Percentiles rank a stretch among this genome's conserved stretches.
phyloP scores from a whole-genome alignment of 2,113 vertebrate species.

The Lasiurus borealis region DNA sequence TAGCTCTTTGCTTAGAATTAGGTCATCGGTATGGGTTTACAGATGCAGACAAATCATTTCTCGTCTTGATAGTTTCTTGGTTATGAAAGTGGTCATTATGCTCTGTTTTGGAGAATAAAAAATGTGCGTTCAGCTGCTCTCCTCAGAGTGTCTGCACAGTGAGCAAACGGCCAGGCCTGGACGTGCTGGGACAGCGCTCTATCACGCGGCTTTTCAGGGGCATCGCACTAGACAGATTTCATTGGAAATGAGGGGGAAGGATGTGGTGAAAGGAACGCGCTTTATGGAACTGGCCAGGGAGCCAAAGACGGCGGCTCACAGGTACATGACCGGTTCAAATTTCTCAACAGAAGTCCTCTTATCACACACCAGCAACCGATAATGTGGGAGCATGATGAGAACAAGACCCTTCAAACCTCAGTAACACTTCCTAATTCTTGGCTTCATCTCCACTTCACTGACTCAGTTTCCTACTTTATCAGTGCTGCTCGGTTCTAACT shows the following conservation, averaged over 20 bases:
- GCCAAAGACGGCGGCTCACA: neutral
- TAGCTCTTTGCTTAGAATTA: conserved; percentile 2
- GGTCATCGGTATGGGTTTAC: neutral
- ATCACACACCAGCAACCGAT: neutral
- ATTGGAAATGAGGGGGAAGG: neutral
- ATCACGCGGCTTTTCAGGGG: neutral
- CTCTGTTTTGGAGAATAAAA: conserved; percentile 36
- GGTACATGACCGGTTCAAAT: neutral
- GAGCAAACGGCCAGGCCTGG: neutral
- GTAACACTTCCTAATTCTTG: neutral
- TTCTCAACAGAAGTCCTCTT: neutral
- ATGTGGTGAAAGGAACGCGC: neutral
- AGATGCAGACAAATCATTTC: neutral
- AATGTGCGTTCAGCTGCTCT: neutral
- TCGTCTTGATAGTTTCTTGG: conserved; percentile 19
- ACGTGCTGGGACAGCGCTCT: too few species aligned
- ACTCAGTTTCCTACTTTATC: neutral
- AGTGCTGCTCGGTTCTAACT: neutral
- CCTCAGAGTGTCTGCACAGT: neutral
- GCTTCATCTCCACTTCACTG: neutral
- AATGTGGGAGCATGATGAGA: neutral
- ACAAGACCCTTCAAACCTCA: too few species aligned
- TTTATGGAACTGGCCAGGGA: neutral
- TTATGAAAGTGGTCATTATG: neutral
- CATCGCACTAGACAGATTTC: neutral